A percentile compares a stretch with the other conserved stretches of the same genome.
Conservation (phyloP, 2,888 invertebrate genomes). For the Lapara coniferarum region DNA sequence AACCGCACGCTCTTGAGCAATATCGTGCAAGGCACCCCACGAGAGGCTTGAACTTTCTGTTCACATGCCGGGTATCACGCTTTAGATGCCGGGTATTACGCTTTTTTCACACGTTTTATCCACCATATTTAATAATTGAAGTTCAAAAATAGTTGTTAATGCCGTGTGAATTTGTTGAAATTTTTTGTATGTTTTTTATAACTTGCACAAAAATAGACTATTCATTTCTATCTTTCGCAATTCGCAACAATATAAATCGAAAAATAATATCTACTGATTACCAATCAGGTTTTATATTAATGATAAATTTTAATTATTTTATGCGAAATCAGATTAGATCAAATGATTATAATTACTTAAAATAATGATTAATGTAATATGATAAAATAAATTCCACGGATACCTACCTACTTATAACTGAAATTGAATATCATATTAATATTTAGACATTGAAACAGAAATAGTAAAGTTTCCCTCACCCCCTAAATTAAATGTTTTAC, state of each 20-base stretch:
- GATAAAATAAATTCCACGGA: background rate
- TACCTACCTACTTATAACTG: background rate
- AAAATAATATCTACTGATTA: background rate
- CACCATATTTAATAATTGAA: conserved; percentile 37
- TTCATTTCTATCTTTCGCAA: too few relatives aligned
- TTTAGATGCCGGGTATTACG: conserved; percentile 56
- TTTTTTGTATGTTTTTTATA: background rate
- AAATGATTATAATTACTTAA: background rate
- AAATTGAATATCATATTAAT: background rate
- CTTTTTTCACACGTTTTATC: conserved; percentile 54
- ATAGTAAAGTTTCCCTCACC: too few relatives aligned
- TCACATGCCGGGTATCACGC: conserved; percentile 54
- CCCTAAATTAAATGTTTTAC: too few relatives aligned
- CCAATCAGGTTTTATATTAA: background rate
- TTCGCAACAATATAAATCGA: too few relatives aligned
- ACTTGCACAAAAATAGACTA: too few relatives aligned
- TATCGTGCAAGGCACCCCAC: conserved; percentile 56
- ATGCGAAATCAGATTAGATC: background rate
- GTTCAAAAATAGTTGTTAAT: conserved; percentile 33
- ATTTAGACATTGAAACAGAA: too few relatives aligned
- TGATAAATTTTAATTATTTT: background rate
- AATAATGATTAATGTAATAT: background rate
- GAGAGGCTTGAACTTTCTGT: conserved; percentile 69
- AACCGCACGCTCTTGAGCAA: conserved; percentile 65
- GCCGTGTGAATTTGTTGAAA: conserved; percentile 26